Evolutionary conservation across 2,797 vertebrate genomes (phyloP), one percentile per base, ranked within the genome.

Genomic region (Adrianichthys oophorus): DNA sequence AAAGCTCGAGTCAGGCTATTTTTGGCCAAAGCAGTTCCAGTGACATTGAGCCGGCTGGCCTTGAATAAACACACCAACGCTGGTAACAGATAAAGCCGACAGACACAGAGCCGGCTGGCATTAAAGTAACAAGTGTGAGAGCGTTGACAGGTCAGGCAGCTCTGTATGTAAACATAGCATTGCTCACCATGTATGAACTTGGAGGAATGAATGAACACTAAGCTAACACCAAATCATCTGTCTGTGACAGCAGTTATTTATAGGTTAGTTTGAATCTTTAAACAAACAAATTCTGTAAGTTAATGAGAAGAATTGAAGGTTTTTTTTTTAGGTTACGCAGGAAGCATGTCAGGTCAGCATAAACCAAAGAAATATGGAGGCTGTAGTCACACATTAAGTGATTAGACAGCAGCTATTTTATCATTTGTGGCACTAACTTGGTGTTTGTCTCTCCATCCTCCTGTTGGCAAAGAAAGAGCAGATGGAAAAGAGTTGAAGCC

Each of bases 401-500:
- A 64, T 78, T 68, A 79, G 67, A 68, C 52, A 52, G 61, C 68
- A 56, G 45, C 63, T 59, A 44, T 32, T 32, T 74, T 60, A 75
- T 79, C 64, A 78, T 76, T 78, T 65, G 59, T 4, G 76, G 90
- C 93, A 97, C 95, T 96, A 94, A 97, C 95, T 95, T 95, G 92
- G 79, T 90, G 85, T 83, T 59, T 80, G 92, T 76, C 53, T 81
- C 70, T 41, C 76, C 80, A 77, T 89, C 85, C 87, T 89, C 92
- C 95, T 97, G 92, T 69, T 90, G 92, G 84, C 65, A 66, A 79
- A 76, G 87, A 80, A 90, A 55, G 57, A 8, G 63, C 43, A 72
- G 58, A 91, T 29, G 65, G 78, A 59, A 80, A 88, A 83, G 61
- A 85, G 52, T 19, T 48, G 70, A 80, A 53, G 64, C 41, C 56